Conservation (phyloP, 2,888 invertebrate genomes). For the Punctoribates punctum region DNA sequence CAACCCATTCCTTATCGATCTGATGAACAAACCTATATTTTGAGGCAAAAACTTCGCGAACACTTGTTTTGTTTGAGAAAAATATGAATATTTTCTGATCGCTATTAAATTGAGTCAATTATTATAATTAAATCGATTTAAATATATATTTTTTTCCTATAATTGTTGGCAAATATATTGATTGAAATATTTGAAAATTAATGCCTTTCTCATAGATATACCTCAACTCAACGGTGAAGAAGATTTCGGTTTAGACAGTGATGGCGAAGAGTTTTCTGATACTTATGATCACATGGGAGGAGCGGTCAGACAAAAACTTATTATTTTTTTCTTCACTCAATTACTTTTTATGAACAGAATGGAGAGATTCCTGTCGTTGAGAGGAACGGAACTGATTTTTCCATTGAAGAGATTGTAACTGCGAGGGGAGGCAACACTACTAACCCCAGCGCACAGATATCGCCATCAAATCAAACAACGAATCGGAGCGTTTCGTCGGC, state of each 20-base stretch:
- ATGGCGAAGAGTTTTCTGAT: slow-evolving; percentile 48
- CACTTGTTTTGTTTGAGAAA: too few relatives aligned
- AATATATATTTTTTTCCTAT: too few relatives aligned
- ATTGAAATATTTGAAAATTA: neutral
- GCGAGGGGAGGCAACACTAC: slow-evolving; percentile 10
- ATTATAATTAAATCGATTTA: too few relatives aligned
- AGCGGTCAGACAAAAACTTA: neutral
- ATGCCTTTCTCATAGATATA: neutral
- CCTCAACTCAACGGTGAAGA: neutral
- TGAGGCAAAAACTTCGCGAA: too few relatives aligned
- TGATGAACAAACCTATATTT: too few relatives aligned
- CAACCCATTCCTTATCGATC: too few relatives aligned
- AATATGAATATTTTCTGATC: too few relatives aligned
- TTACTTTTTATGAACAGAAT: neutral
- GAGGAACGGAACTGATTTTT: slow-evolving; percentile 11
- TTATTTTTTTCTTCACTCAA: too few relatives aligned
- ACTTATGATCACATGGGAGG: slow-evolving; percentile 44
- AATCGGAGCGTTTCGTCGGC: neutral
- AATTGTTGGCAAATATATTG: too few relatives aligned
- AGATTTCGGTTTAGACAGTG: slow-evolving; percentile 38
- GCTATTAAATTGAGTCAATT: too few relatives aligned
- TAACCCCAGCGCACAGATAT: neutral
- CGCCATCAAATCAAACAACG: neutral
- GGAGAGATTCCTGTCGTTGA: slow-evolving; percentile 13
- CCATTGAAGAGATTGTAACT: slow-evolving; percentile 17